Evolutionary conservation across 1,140 invertebrate genomes (phyloP).

Genomic region (Drosophila pectinifera): DNA sequence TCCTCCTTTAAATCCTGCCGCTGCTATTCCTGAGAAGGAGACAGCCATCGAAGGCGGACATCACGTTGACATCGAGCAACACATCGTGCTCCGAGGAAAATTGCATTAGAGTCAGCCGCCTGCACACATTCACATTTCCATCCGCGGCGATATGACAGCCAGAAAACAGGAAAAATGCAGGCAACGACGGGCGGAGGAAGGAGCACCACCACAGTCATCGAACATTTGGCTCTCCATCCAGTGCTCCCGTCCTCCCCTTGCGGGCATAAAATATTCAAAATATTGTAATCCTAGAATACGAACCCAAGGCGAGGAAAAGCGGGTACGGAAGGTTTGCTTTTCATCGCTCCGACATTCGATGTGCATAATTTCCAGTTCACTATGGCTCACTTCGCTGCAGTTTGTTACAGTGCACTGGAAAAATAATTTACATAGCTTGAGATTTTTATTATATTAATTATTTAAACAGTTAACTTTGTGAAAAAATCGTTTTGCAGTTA

Average conservation of each 20-base stretch:
- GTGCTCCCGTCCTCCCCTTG: not conserved
- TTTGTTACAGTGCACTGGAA: conserved; percentile 36
- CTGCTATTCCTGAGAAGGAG: conserved; percentile 10
- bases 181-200: not conserved
- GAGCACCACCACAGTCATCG: conserved; percentile 24
- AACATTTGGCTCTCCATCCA: conserved; percentile 38
- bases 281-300: conserved; percentile 74
- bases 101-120: conserved; percentile 59
- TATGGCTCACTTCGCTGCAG: conserved; percentile 57
- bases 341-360: conserved; percentile 55
- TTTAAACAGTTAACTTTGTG: not conserved
- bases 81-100: conserved; percentile 45
- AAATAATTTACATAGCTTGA: not conserved
- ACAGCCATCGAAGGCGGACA: conserved; percentile 38
- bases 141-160: conserved; percentile 38
- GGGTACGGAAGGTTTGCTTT: conserved; percentile 34
- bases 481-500: not conserved
- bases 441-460: not conserved
- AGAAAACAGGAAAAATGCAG: conserved; percentile 21
- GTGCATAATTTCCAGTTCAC: conserved; percentile 80
- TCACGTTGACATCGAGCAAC: conserved; percentile 59
- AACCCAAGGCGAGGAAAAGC: conserved; percentile 32
- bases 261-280: conserved; percentile 79
- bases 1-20: not conserved
- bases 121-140: conserved; percentile 38